phyloP scores from a whole-genome alignment of 1,140 invertebrate species.

The Drosophila kurseongensis region DNA sequence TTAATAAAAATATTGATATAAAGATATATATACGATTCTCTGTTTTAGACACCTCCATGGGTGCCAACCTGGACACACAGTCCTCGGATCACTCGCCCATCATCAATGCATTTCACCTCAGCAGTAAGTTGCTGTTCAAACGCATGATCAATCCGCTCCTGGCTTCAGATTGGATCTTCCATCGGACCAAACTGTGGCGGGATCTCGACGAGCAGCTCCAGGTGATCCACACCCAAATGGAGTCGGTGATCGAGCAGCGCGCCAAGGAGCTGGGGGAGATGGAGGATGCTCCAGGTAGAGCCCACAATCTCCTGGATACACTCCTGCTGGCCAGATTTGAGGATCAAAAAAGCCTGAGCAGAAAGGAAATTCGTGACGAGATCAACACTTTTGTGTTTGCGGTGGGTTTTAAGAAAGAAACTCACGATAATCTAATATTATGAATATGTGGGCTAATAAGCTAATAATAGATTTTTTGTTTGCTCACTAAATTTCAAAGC shows the following conservation, averaged over 20 bases:
- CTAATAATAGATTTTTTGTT: too few species aligned
- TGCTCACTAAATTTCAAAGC: too few species aligned
- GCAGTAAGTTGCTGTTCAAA: slow-evolving; percentile 65
- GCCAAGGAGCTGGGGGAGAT: slow-evolving; percentile 19
- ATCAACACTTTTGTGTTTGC: slow-evolving; percentile 82
- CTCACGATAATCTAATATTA: too few species aligned
- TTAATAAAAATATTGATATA: too few species aligned
- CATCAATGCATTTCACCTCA: slow-evolving; percentile 60
- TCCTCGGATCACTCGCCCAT: slow-evolving; percentile 36
- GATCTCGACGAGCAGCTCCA: slow-evolving; percentile 47
- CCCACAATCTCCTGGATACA: slow-evolving; percentile 59
- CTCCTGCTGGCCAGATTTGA: slow-evolving; percentile 55
- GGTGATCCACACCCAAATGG: slow-evolving; percentile 68
- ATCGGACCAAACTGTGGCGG: slow-evolving; percentile 52
- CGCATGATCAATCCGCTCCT: slow-evolving; percentile 80
- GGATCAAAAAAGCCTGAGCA: slow-evolving; percentile 25
- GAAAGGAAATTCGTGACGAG: slow-evolving; percentile 69
- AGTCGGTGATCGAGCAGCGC: slow-evolving; percentile 54
- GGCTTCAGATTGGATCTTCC: slow-evolving; percentile 63
- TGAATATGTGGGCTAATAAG: too few species aligned
- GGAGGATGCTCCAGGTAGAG: background rate
- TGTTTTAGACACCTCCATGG: slow-evolving; percentile 75
- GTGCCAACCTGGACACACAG: slow-evolving; percentile 61
- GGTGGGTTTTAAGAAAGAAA: slow-evolving; percentile 34
- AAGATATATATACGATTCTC: too few species aligned